Evolutionary conservation across 2,888 invertebrate species (phyloP).

Genomic region (Pterostichus niger): DNA sequence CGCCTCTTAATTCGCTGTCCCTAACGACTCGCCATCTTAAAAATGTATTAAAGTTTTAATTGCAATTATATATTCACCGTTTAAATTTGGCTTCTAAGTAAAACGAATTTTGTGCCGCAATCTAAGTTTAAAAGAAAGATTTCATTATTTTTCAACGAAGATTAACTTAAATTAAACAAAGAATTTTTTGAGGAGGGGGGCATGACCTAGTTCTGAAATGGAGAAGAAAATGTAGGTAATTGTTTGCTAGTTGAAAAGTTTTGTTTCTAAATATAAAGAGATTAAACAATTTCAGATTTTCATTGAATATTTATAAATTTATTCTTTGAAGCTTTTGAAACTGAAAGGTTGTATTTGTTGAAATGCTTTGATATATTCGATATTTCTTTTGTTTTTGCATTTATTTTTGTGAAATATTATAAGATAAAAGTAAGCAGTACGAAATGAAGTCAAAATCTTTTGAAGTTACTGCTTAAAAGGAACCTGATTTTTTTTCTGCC

Average conservation of each 20-base stretch:
- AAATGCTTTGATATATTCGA: too few relatives aligned
- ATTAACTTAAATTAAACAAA: slow-evolving; percentile 40
- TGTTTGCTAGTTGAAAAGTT: not conserved
- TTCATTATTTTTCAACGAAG: slow-evolving; percentile 44
- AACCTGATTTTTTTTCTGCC: too few relatives aligned
- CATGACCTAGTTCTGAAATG: not conserved
- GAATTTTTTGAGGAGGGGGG: not conserved
- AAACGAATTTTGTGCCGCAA: slow-evolving; percentile 47
- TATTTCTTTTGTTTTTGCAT: too few relatives aligned
- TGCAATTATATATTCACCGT: slow-evolving; percentile 57
- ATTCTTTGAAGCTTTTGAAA: too few relatives aligned
- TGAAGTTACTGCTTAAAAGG: too few relatives aligned
- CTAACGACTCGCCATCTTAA: slow-evolving; percentile 35
- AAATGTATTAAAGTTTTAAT: slow-evolving; percentile 56
- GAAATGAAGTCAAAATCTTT: too few relatives aligned
- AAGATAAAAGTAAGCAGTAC: too few relatives aligned
- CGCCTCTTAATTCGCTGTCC: slow-evolving; percentile 38
- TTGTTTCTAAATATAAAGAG: too few relatives aligned
- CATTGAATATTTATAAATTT: too few relatives aligned
- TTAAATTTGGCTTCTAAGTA: slow-evolving; percentile 36
- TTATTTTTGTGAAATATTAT: too few relatives aligned
- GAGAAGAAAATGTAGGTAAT: not conserved
- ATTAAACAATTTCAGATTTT: too few relatives aligned
- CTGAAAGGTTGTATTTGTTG: too few relatives aligned
- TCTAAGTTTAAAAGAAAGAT: slow-evolving; percentile 50